Evolutionary conservation across 2,113 vertebrate genomes (phyloP), one percentile per base, ranked within the genome.

Genomic region (Pavo muticus): DNA sequence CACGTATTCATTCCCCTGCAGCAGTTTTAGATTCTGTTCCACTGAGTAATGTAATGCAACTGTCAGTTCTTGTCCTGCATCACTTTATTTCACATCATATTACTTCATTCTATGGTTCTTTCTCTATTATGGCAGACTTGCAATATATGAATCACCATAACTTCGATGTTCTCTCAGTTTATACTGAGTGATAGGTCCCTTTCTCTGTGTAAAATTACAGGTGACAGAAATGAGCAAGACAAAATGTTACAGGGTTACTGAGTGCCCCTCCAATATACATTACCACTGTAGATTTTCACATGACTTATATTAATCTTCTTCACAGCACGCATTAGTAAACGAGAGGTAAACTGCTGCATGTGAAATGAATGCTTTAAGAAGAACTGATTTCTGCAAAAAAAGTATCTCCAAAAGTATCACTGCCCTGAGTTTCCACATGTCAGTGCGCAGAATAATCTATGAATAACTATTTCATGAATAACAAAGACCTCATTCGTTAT

Each of bases 51-150:
- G 57, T 84, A 93, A 96, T 63, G 44, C n/a, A 82, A 60, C 87
- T 90, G 73, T 90, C 19, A 0, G 72, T 88, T 95, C 84, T 72
- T 86, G 80, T 90, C 93, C 23, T 61, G 52, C 78, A 80, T 88
- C 91, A 63, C 50, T 96, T 91, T 95, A 91, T 96, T 91, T 95
- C 92, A 93, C 54, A 69, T 84, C 73, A 67, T 70, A 89, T 89
- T 93, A 89, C 87, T 95, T 93, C 68, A 77, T 44, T 84, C 77
- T 87, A 75, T 16, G 69, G 39, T 56, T 81, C 90, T 86, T 72
- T 92, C 76, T 88, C 80, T 47, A 20, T 84, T 90, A 94, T 70
- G 59, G 67, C 67, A 90, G 57, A 79, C 63, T 50, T 95, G 45
- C 73, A 87, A 82, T 87, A 91, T 40, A 84, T 74, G 87, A 95